Conservation (phyloP, 2,797 vertebrate genomes). For the Enteromius mattozi region DNA sequence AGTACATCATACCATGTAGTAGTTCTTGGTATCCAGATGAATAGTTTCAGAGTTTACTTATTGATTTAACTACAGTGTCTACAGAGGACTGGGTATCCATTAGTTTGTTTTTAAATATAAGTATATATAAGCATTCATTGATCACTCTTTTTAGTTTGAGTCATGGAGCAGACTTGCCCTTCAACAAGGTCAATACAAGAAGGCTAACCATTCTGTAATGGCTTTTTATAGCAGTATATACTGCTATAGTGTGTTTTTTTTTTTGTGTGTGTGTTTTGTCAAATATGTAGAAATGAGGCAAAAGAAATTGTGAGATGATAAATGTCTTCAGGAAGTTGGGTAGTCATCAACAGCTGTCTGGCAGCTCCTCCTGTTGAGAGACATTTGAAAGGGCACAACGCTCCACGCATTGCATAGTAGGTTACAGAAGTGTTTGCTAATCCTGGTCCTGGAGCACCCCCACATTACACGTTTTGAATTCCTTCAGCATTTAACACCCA, state of each 20-base stretch:
- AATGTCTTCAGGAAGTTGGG: neutral
- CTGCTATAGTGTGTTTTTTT: too few relatives aligned
- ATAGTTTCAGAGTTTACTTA: neutral
- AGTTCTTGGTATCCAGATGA: neutral
- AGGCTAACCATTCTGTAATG: neutral
- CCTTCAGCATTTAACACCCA: neutral
- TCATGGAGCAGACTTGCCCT: neutral
- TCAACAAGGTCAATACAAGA: constrained; percentile 6
- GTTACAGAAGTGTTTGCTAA: constrained; percentile 7
- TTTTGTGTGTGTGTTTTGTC: neutral
- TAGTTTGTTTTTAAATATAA: neutral
- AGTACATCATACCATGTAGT: neutral
- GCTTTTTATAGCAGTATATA: neutral
- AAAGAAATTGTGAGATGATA: neutral
- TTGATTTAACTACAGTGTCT: neutral
- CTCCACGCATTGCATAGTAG: neutral
- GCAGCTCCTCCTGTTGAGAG: neutral
- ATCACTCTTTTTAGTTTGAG: neutral
- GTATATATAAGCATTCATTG: neutral
- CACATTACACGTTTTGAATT: neutral
- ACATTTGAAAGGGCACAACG: neutral
- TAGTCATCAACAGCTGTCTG: neutral
- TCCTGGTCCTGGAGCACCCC: constrained; percentile 3
- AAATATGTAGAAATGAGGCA: neutral
- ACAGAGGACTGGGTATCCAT: neutral